A percentile compares a stretch with the other conserved stretches of the same genome.
phyloP scores from a whole-genome alignment of 2,888 invertebrate species.

The Cheilosia vulpina region DNA sequence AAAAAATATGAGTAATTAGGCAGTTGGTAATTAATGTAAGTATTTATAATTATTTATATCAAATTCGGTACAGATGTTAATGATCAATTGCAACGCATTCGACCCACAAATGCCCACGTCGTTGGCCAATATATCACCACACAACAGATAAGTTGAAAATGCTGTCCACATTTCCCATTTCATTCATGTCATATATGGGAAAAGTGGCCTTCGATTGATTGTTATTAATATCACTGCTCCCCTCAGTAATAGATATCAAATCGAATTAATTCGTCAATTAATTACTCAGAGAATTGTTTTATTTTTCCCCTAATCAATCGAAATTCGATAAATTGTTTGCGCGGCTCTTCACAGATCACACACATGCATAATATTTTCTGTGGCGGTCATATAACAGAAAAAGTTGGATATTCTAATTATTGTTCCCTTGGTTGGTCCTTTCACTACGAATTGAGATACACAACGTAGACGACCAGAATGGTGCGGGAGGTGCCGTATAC shows the following conservation, averaged over 20 bases:
- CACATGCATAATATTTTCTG: slow-evolving; percentile 2
- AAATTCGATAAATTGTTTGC: slow-evolving; percentile 40
- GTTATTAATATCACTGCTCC: slow-evolving; percentile 35
- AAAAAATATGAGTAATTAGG: too few relatives aligned
- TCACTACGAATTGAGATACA: slow-evolving; percentile 24
- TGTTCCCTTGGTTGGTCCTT: not conserved
- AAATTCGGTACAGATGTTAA: too few relatives aligned
- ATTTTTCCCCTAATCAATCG: slow-evolving; percentile 54
- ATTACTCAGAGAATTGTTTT: slow-evolving; percentile 54
- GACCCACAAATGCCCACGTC: not conserved
- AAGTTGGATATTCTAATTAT: slow-evolving; percentile 25
- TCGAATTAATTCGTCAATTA: slow-evolving; percentile 52
- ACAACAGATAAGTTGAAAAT: slow-evolving; percentile 23
- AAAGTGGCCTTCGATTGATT: slow-evolving; percentile 30
- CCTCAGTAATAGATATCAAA: slow-evolving; percentile 46
- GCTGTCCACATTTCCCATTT: not conserved
- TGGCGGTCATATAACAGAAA: not conserved
- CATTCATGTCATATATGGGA: not conserved
- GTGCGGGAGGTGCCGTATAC: not conserved
- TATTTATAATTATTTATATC: too few relatives aligned
- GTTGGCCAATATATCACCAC: slow-evolving; percentile 9
- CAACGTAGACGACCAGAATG: too few relatives aligned
- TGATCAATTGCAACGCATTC: too few relatives aligned
- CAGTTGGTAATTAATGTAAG: too few relatives aligned
- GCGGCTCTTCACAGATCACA: not conserved